A percentile compares a stretch with the other conserved stretches of the same genome.
Conservation (phyloP, 1,140 invertebrate species). For the Ladona fulva region DNA sequence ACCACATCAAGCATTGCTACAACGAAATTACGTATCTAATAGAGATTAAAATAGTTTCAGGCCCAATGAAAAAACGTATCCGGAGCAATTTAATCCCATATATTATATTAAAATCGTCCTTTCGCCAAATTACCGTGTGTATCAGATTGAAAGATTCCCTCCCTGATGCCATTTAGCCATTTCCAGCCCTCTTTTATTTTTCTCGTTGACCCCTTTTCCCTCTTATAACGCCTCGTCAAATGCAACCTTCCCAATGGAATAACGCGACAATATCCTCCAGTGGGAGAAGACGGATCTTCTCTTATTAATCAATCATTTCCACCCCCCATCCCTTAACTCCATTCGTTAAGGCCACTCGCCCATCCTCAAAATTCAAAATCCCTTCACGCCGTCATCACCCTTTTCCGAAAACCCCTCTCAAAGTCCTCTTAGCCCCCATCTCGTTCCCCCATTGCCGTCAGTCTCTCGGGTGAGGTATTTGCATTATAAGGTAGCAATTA, state of each 20-base stretch:
- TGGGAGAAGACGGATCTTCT: background rate
- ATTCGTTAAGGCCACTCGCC: background rate
- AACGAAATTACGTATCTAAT: too few species aligned
- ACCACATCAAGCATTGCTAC: too few species aligned
- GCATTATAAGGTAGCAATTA: slow-evolving; percentile 10
- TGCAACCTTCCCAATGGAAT: background rate
- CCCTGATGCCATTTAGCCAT: background rate
- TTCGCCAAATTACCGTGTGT: too few species aligned
- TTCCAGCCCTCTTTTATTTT: background rate
- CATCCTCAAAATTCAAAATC: background rate
- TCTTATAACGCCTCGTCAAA: background rate
- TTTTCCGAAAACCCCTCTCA: background rate
- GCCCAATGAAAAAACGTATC: too few species aligned
- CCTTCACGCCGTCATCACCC: background rate
- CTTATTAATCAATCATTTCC: background rate
- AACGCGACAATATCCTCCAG: background rate
- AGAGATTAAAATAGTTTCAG: too few species aligned
- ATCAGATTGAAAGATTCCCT: too few species aligned
- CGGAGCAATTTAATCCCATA: too few species aligned
- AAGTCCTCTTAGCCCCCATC: too few species aligned
- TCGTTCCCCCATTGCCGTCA: too few species aligned
- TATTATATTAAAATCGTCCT: too few species aligned
- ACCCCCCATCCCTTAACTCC: background rate
- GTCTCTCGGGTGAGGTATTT: background rate
- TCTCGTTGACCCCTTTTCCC: background rate